These are phyloP conservation scores for Adelosebastes latens DNA, from an alignment of 2,797 vertebrate genomes.

Conservation along the genomic window DNA sequence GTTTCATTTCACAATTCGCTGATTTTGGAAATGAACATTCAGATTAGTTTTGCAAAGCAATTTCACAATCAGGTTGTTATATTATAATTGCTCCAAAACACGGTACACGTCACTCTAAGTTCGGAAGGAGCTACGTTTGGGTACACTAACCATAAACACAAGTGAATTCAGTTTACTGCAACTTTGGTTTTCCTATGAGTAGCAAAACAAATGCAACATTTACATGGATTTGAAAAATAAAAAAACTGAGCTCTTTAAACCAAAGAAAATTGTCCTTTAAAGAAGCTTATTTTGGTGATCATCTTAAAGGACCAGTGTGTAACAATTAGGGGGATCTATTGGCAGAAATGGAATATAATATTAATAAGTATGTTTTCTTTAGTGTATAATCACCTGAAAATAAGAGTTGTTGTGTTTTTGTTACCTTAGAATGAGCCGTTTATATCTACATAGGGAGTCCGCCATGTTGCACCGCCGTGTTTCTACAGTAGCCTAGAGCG, in stretches of 20 bases:
- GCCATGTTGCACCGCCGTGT: no score
- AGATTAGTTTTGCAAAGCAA: background rate
- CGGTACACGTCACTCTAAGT: background rate
- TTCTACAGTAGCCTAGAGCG: no score
- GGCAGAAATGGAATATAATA: no score
- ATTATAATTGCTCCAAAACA: background rate
- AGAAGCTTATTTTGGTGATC: no score
- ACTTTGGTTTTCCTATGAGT: background rate
- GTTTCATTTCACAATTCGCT: conserved; percentile 18
- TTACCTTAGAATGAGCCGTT: no score
- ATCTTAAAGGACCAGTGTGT: no score
- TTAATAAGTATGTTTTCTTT: no score
- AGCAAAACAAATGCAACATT: background rate
- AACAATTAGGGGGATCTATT: no score
- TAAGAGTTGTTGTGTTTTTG: no score
- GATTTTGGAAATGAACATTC: conserved; percentile 6
- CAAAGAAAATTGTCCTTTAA: background rate
- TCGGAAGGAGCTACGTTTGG: background rate
- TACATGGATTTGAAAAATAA: background rate
- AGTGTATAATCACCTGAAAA: no score
- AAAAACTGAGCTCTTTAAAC: background rate
- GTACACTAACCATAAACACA: background rate
- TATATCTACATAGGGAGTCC: no score
- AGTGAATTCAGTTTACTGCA: background rate
- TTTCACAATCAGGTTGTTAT: background rate